A percentile compares a stretch with the other conserved stretches of the same genome.
phyloP scores from a whole-genome alignment of 2,797 vertebrate species.

The Danio jaintianensis region DNA sequence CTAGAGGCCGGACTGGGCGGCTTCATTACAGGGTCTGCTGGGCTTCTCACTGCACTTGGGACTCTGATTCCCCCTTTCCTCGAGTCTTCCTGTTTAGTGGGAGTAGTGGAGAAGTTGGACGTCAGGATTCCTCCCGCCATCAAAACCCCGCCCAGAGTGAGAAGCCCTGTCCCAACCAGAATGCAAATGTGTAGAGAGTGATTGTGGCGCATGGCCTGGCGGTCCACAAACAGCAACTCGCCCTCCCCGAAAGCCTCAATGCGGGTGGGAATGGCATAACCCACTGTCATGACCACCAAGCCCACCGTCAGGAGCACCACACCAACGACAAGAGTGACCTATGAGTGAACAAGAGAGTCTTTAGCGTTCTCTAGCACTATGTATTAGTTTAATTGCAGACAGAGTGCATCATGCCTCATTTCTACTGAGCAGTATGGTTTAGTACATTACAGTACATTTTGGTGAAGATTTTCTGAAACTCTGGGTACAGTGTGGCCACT shows the following conservation, averaged over 20 bases:
- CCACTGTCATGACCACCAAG: slow-evolving; percentile 83
- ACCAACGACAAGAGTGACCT: slow-evolving; percentile 90
- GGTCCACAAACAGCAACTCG: slow-evolving; percentile 91
- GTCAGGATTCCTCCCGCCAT: slow-evolving; percentile 84
- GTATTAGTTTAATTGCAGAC: not conserved
- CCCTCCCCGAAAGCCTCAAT: slow-evolving; percentile 93
- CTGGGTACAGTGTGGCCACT: too few relatives aligned
- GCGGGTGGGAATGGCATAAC: slow-evolving; percentile 86
- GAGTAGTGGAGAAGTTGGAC: slow-evolving; percentile 83
- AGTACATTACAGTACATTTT: too few relatives aligned
- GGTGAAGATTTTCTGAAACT: too few relatives aligned
- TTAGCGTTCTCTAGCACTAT: not conserved
- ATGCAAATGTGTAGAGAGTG: slow-evolving; percentile 85
- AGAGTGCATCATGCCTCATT: too few relatives aligned
- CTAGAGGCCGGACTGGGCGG: slow-evolving; percentile 83
- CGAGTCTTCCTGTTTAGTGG: slow-evolving; percentile 82
- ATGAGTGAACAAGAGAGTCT: slow-evolving; percentile 29
- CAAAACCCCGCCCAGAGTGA: slow-evolving; percentile 86
- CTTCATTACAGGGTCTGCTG: slow-evolving; percentile 82
- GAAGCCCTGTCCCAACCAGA: slow-evolving; percentile 85
- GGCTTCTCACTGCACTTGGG: slow-evolving; percentile 70
- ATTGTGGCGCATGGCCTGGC: slow-evolving; percentile 87
- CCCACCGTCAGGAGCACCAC: slow-evolving; percentile 68
- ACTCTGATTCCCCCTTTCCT: slow-evolving; percentile 47
- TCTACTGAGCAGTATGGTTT: too few relatives aligned